phyloP scores from a whole-genome alignment of 2,888 invertebrate genomes.

The Drepana falcataria region DNA sequence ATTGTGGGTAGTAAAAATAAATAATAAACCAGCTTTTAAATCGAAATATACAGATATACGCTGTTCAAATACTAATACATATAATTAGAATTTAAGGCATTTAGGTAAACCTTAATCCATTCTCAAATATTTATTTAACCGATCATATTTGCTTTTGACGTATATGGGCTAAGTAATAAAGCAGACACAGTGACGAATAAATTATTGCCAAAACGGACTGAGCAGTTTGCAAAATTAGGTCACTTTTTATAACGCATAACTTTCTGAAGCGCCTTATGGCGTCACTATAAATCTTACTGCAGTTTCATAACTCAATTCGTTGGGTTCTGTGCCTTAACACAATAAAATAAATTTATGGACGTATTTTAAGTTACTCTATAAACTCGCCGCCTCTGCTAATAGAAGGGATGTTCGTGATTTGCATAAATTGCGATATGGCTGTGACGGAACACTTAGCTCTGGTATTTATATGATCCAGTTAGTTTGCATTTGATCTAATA shows the following conservation, averaged over 20 bases:
- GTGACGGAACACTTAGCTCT: background rate
- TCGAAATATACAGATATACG: no score
- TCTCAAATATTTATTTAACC: no score
- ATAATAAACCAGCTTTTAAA: no score
- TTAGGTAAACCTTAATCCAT: no score
- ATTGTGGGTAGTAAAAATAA: no score
- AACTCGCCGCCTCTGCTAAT: conserved; percentile 7
- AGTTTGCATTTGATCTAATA: background rate
- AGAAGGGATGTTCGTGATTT: conserved; percentile 13
- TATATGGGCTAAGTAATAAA: background rate
- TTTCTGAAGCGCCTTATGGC: conserved; percentile 34
- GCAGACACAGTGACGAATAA: background rate
- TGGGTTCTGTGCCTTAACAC: conserved; percentile 37
- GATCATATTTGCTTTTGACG: no score
- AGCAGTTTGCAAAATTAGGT: background rate
- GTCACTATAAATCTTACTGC: conserved; percentile 46
- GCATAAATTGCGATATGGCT: background rate
- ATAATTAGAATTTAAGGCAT: no score
- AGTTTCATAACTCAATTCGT: conserved; percentile 52
- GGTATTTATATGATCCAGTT: background rate
- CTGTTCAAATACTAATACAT: no score
- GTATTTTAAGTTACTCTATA: conserved; percentile 19
- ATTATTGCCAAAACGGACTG: background rate
- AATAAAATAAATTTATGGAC: conserved; percentile 33
- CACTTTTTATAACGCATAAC: conserved; percentile 4